Conservation (phyloP, 92 coral and sea anemone species). For the Diadumene lineata region DNA sequence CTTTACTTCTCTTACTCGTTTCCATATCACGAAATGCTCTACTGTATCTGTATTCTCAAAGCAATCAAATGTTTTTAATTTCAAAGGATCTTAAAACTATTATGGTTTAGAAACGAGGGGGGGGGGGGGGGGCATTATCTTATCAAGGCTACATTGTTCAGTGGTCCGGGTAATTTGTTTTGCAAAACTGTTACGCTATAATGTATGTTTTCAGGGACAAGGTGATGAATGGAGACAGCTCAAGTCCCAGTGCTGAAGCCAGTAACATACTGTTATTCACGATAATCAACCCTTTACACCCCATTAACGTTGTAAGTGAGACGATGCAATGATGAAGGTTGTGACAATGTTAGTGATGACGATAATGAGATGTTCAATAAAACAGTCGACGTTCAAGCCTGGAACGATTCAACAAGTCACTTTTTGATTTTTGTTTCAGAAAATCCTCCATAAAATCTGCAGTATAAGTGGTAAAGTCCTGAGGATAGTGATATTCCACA, state of each 20-base stretch:
- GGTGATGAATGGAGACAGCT: slow-evolving; percentile 93
- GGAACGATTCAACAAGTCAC: neutral
- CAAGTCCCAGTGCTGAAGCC: slow-evolving; percentile 79
- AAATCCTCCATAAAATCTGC: slow-evolving; percentile 94
- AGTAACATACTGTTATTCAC: slow-evolving; percentile 94
- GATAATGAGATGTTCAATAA: neutral
- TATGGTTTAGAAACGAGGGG: too few species aligned
- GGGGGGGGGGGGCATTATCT: too few species aligned
- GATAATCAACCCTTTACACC: slow-evolving; percentile 94
- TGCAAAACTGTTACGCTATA: neutral
- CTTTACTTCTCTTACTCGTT: too few species aligned
- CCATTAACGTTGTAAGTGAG: slow-evolving; percentile 94
- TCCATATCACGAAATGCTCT: too few species aligned
- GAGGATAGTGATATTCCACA: slow-evolving; percentile 97
- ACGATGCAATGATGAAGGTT: too few species aligned
- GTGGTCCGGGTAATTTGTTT: neutral
- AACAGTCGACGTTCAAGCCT: neutral
- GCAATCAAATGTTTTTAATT: too few species aligned
- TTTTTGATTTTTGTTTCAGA: slow-evolving; percentile 38
- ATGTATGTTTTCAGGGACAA: slow-evolving; percentile 74
- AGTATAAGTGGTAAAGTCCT: slow-evolving; percentile 92
- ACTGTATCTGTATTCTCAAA: too few species aligned
- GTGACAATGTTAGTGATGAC: neutral
- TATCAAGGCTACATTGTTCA: neutral
- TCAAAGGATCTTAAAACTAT: too few species aligned